A percentile compares a stretch with the other conserved stretches of the same genome.
These are phyloP conservation scores for Porphyrio hochstetteri DNA, from an alignment of 2,113 vertebrate genomes.

Conservation along the genomic window DNA sequence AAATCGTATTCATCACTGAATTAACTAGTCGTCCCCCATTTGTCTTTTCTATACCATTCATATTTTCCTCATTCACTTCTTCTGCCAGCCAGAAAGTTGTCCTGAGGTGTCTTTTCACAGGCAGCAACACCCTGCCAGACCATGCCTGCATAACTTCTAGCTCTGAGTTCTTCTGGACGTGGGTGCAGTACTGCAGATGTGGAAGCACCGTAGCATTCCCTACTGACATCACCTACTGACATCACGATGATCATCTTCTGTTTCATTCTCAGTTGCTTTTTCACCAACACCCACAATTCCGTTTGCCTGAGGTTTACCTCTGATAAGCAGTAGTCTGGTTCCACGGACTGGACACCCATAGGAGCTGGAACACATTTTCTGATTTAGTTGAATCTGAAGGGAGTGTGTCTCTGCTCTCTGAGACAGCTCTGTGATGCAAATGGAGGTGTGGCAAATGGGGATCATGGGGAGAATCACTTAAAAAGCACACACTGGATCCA, in stretches of 20 bases:
- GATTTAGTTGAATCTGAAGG: background rate
- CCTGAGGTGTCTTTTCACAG: background rate
- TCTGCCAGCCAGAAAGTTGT: background rate
- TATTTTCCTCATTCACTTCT: background rate
- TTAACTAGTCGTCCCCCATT: background rate
- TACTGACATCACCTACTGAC: background rate
- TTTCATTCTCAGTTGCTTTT: background rate
- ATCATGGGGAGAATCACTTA: background rate
- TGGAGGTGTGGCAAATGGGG: background rate
- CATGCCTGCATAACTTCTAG: background rate
- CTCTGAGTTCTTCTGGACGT: background rate
- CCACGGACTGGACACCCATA: background rate
- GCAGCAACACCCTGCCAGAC: background rate
- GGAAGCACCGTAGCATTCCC: background rate
- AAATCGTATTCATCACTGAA: background rate
- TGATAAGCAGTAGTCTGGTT: background rate
- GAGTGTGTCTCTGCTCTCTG: background rate
- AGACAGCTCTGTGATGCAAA: background rate
- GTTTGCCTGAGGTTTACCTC: background rate
- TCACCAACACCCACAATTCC: background rate
- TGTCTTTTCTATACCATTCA: background rate
- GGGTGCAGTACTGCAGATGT: background rate
- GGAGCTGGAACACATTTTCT: background rate
- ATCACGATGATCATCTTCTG: background rate
- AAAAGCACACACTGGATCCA: background rate